phyloP scores from a whole-genome alignment of 2,797 vertebrate species.

The Melanotaenia pygmaea region DNA sequence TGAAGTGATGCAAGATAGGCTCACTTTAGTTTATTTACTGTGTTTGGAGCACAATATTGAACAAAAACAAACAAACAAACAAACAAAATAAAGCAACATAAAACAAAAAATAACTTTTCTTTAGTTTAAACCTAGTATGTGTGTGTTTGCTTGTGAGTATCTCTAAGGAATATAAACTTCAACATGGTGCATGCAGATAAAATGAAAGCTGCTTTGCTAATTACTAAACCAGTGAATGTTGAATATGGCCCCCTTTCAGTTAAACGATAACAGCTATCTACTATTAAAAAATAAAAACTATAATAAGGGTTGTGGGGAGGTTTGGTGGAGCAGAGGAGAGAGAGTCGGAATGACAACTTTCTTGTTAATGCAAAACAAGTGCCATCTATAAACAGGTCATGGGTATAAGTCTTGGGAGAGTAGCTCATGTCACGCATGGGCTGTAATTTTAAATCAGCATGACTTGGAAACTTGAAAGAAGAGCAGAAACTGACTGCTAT shows the following conservation, averaged over 20 bases:
- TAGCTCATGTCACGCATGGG: conserved; percentile 67
- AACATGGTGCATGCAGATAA: conserved; percentile 48
- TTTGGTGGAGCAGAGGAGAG: conserved; percentile 10
- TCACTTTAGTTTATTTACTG: background rate
- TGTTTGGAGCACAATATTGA: background rate
- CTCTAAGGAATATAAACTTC: background rate
- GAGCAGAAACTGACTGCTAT: conserved; percentile 44
- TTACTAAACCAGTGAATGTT: conserved; percentile 72
- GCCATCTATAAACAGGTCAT: conserved; percentile 25
- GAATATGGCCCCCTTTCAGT: conserved; percentile 66
- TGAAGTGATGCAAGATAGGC: background rate
- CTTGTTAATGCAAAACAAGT: background rate
- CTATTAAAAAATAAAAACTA: conserved; percentile 51
- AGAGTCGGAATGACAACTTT: conserved; percentile 44
- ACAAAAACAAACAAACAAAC: background rate
- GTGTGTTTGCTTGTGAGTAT: background rate
- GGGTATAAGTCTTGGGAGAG: conserved; percentile 58
- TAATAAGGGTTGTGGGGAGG: conserved; percentile 51
- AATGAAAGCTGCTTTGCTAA: conserved; percentile 62
- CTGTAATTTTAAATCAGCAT: conserved; percentile 64
- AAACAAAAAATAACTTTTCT: background rate
- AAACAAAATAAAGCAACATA: background rate
- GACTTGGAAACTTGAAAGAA: conserved; percentile 60
- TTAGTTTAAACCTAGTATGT: background rate
- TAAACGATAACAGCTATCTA: conserved; percentile 66